These are phyloP conservation scores for Setophaga coronata DNA, from an alignment of 2,113 vertebrate species.

Conservation along the genomic window DNA sequence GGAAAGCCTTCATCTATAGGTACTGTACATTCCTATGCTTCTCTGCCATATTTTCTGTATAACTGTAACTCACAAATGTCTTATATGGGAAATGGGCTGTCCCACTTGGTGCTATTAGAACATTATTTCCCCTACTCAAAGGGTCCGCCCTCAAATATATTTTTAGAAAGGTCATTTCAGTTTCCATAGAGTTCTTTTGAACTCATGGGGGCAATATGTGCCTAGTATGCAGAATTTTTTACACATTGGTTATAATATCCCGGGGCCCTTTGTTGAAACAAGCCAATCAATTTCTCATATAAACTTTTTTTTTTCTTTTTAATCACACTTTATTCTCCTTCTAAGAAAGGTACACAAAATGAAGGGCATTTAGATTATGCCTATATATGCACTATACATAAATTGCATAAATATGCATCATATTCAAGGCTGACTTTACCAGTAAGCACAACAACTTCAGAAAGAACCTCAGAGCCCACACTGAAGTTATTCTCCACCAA, in stretches of 20 bases:
- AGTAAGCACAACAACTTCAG: neutral
- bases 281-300: neutral
- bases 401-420: neutral
- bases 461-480: neutral
- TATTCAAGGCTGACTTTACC: neutral
- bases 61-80: neutral
- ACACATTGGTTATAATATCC: neutral
- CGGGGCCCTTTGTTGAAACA: neutral
- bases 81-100: neutral
- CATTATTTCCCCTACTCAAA: neutral
- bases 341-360: neutral
- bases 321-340: neutral
- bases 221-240: neutral
- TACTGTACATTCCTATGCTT: neutral
- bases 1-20: neutral
- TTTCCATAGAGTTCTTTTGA: neutral
- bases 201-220: neutral
- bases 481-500: neutral
- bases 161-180: constrained; percentile 15
- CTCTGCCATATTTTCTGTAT: neutral
- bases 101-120: rapidly evolving
- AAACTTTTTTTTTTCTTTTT: neutral
- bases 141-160: neutral
- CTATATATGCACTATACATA: neutral
- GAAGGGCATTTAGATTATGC: neutral